A percentile compares a stretch with the other conserved stretches of the same genome.
phyloP scores from a whole-genome alignment of 2,113 vertebrate genomes.

The Pelecanoides urinatrix region DNA sequence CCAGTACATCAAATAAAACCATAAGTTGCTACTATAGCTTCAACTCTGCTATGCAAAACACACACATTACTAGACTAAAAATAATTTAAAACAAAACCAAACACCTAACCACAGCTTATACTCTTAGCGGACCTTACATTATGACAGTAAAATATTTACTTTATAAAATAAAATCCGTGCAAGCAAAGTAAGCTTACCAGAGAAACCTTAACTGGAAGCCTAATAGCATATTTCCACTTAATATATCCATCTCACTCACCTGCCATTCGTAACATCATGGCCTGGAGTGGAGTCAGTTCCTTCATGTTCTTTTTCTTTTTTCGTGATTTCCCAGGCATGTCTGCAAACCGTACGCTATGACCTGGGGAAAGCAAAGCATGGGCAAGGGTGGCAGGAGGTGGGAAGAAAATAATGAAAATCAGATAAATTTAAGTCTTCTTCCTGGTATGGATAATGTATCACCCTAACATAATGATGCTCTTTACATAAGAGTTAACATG shows the following conservation, averaged over 20 bases:
- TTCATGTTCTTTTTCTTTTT: conserved; percentile 94
- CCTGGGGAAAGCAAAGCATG: conserved; percentile 2
- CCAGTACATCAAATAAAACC: not conserved
- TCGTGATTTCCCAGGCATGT: conserved; percentile 81
- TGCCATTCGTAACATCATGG: conserved; percentile 99
- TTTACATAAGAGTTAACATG: not conserved
- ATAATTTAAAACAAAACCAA: not conserved
- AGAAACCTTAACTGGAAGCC: not conserved
- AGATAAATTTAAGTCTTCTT: not conserved
- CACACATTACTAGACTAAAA: not conserved
- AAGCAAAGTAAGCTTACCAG: not conserved
- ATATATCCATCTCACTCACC: conserved; percentile 58
- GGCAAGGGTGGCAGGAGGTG: not conserved
- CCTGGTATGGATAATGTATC: accelerated
- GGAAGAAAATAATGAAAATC: not conserved
- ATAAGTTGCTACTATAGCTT: not conserved
- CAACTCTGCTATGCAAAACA: not conserved
- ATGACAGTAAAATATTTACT: not conserved
- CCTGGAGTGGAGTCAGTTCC: conserved; percentile 94
- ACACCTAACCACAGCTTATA: not conserved
- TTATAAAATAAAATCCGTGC: not conserved
- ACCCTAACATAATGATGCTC: not conserved
- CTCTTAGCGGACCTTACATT: not conserved
- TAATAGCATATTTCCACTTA: not conserved
- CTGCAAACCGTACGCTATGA: conserved; percentile 93